Conservation (phyloP, 92 coral and sea anemone species). For the Parazoanthus swiftii region DNA sequence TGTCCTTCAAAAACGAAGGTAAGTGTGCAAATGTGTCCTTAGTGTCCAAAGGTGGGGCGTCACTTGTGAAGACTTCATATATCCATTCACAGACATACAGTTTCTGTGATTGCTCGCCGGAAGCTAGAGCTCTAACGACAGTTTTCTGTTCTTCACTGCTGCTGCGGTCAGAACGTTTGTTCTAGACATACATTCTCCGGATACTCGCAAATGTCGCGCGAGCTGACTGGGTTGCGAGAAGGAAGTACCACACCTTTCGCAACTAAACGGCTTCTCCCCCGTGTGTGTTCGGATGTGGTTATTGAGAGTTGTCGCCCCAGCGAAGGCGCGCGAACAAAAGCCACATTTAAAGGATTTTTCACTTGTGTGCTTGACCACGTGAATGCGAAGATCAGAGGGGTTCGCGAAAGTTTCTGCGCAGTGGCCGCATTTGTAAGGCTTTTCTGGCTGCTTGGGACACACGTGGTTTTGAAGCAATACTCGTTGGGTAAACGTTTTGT, state of each 20-base stretch:
- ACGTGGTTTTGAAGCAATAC: conserved; percentile 81
- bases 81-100: background rate
- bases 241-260: conserved; percentile 77
- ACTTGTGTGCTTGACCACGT: conserved; percentile 85
- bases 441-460: conserved; percentile 76
- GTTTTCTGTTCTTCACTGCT: conserved; percentile 2
- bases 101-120: background rate
- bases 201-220: conserved; percentile 67
- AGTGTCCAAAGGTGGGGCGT: background rate
- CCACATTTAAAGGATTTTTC: conserved; percentile 97
- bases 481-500: conserved; percentile 78
- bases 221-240: conserved; percentile 91
- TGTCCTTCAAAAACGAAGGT: no score
- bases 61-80: no score
- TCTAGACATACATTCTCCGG: conserved; percentile 16
- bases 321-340: conserved; percentile 87
- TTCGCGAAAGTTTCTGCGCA: conserved; percentile 83
- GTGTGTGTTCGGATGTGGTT: conserved; percentile 96
- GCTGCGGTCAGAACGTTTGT: background rate
- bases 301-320: conserved; percentile 91
- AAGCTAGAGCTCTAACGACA: conserved; percentile 1
- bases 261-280: conserved; percentile 89
- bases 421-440: conserved; percentile 88
- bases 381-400: conserved; percentile 87
- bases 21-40: background rate